Conservation (phyloP, 2,888 invertebrate species). For the Eudasyphora cyanicolor region DNA sequence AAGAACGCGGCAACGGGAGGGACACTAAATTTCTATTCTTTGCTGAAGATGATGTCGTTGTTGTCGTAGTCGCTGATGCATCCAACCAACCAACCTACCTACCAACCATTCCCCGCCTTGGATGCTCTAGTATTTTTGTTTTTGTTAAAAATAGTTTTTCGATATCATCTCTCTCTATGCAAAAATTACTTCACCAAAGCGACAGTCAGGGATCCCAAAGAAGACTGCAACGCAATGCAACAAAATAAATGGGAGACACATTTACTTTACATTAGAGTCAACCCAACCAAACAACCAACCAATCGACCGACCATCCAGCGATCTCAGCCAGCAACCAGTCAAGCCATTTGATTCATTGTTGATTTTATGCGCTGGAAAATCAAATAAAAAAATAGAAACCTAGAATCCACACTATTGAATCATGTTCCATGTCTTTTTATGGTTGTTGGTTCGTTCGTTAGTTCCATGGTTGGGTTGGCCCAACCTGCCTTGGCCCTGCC, state of each 20-base stretch:
- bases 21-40: neutral
- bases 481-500: neutral
- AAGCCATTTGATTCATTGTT: neutral
- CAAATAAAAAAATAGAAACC: too few relatives aligned
- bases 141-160: slow-evolving; percentile 3
- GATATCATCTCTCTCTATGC: slow-evolving; percentile 12
- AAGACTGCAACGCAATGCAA: neutral
- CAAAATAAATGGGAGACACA: neutral
- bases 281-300: too few relatives aligned
- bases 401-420: slow-evolving; percentile 46
- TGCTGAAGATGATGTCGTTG: too few relatives aligned
- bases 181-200: neutral
- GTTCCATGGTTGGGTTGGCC: slow-evolving; percentile 11
- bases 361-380: slow-evolving; percentile 4
- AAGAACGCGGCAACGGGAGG: too few relatives aligned
- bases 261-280: neutral
- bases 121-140: neutral
- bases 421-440: slow-evolving; percentile 55
- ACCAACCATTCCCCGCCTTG: neutral
- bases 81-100: too few relatives aligned
- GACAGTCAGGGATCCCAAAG: too few relatives aligned
- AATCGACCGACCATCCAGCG: too few relatives aligned
- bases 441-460: too few relatives aligned
- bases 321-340: neutral
- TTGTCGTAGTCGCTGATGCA: too few relatives aligned